Evolutionary conservation across 2,888 invertebrate species (phyloP).

Genomic region (Brachypterus glaber): DNA sequence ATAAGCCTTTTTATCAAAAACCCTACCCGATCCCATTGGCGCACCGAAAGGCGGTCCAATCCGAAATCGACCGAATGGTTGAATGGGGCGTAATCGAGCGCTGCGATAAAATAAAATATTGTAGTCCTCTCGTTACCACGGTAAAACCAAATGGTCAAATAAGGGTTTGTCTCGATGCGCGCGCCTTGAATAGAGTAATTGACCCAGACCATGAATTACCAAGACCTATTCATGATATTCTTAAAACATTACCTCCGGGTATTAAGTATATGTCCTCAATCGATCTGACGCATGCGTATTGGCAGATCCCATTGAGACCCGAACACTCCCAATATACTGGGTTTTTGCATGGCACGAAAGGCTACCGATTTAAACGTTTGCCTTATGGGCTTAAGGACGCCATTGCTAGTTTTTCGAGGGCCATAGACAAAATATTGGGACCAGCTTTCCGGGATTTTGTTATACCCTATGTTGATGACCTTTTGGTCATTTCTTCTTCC

Average conservation of each 20-base stretch:
- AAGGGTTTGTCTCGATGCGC: conserved; percentile 11
- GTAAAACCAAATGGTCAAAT: conserved; percentile 8
- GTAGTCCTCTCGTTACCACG: too few relatives aligned
- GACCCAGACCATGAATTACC: conserved; percentile 14
- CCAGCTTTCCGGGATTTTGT: conserved; percentile 11
- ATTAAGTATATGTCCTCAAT: conserved; percentile 16
- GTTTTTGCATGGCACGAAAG: conserved; percentile 18
- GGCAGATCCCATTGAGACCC: conserved; percentile 12
- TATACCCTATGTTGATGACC: conserved; percentile 18
- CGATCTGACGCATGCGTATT: conserved; percentile 20
- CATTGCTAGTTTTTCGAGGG: conserved; percentile 14
- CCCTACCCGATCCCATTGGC: conserved; percentile 9
- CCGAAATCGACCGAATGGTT: conserved; percentile 6
- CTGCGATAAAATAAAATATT: too few relatives aligned
- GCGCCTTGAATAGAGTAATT: conserved; percentile 11
- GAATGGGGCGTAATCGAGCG: conserved; percentile 10
- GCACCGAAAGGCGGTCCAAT: conserved; percentile 7
- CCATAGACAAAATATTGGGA: conserved; percentile 16
- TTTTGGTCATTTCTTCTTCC: conserved; percentile 15
- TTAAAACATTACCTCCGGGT: conserved; percentile 17
- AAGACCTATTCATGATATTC: conserved; percentile 14
- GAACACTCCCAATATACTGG: conserved; percentile 21
- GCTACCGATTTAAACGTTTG: conserved; percentile 19
- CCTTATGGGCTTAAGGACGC: conserved; percentile 17
- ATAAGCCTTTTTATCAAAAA: conserved; percentile 7